Evolutionary conservation across 2,888 invertebrate genomes (phyloP).

Genomic region (Achlya flavicornis): DNA sequence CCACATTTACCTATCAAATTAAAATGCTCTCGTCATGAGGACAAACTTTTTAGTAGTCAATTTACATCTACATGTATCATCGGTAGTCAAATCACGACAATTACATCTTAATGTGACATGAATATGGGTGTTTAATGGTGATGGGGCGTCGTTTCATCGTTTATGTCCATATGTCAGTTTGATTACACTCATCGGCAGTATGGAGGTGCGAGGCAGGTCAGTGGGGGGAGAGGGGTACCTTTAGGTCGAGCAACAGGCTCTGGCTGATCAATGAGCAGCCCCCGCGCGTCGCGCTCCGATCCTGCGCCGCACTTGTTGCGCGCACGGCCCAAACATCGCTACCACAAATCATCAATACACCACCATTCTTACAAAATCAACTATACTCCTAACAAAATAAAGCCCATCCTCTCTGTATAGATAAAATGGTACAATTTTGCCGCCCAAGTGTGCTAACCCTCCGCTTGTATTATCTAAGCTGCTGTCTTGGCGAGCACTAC

Average conservation of each 20-base stretch:
- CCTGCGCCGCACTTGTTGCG: constrained; percentile 82
- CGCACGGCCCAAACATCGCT: constrained; percentile 51
- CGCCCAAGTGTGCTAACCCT: constrained; percentile 16
- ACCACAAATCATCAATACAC: constrained; percentile 28
- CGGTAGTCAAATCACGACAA: constrained; percentile 8
- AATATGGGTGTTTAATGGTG: constrained; percentile 12
- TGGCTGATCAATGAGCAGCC: constrained; percentile 74
- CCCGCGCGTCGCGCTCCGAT: constrained; percentile 42
- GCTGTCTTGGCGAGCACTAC: constrained; percentile 14
- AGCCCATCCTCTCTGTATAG: neutral
- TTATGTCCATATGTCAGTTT: constrained; percentile 45
- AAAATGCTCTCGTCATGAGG: neutral
- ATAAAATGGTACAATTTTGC: neutral
- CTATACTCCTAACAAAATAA: constrained; percentile 9
- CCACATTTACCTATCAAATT: neutral
- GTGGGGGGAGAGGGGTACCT: constrained; percentile 43
- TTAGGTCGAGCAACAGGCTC: constrained; percentile 71
- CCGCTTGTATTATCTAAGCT: constrained; percentile 26
- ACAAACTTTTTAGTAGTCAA: neutral
- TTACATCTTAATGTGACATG: neutral
- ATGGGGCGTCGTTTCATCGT: constrained; percentile 1
- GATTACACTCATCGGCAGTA: constrained; percentile 47
- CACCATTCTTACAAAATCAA: constrained; percentile 20
- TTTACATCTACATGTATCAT: neutral
- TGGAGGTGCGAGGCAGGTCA: constrained; percentile 28